Conservation (phyloP, 2,797 vertebrate species). For the Anniella stebbinsi region DNA sequence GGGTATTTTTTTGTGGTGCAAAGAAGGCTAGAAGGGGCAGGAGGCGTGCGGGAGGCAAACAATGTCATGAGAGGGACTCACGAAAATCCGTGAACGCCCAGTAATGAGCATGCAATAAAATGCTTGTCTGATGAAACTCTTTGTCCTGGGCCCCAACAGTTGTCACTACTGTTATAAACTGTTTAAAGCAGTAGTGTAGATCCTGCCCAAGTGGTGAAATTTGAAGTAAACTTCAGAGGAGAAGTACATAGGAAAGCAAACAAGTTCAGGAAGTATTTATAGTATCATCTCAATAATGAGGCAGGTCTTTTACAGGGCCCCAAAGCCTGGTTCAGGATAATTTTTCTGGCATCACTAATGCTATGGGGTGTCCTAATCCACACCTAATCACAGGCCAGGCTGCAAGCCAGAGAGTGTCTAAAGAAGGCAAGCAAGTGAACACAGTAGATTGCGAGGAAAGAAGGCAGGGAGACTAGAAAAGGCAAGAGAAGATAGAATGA, state of each 20-base stretch:
- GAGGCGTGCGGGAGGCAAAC: too few relatives aligned
- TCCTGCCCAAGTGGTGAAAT: background rate
- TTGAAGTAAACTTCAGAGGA: background rate
- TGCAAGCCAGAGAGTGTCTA: background rate
- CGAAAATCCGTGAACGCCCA: too few relatives aligned
- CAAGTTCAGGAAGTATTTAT: background rate
- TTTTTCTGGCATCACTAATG: background rate
- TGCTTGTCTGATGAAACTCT: too few relatives aligned
- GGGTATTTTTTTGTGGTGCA: too few relatives aligned
- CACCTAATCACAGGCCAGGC: background rate
- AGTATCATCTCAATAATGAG: background rate
- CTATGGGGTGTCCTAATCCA: background rate
- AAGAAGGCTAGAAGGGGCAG: too few relatives aligned
- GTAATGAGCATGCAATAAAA: too few relatives aligned
- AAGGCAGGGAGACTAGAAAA: background rate
- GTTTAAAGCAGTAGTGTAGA: too few relatives aligned
- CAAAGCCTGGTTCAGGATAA: background rate
- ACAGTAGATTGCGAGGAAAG: background rate
- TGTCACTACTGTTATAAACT: too few relatives aligned
- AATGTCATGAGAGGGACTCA: too few relatives aligned
- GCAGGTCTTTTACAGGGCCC: background rate
- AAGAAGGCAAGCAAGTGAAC: background rate
- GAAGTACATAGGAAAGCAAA: background rate
- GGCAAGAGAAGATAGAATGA: background rate
- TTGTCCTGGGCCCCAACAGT: too few relatives aligned